Evolutionary conservation across 2,113 vertebrate genomes (phyloP).

Genomic region (Otus sunia): DNA sequence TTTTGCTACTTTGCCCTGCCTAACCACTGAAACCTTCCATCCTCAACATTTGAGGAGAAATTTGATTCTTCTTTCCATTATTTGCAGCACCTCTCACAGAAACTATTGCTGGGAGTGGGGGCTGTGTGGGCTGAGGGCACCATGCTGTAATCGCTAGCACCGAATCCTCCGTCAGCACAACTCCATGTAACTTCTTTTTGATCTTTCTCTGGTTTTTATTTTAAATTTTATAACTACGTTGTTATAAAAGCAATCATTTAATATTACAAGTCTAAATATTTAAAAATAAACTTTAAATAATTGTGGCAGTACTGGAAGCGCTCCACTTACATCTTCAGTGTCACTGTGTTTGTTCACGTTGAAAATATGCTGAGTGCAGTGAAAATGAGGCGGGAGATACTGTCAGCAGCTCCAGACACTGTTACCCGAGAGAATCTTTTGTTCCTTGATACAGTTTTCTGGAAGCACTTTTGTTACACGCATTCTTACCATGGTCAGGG

Average conservation of each 20-base stretch:
- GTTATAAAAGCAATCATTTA: not conserved
- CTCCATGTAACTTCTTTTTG: not conserved
- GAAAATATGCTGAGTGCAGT: not conserved
- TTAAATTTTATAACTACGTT: not conserved
- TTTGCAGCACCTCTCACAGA: not conserved
- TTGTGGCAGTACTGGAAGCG: not conserved
- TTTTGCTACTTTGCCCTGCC: not conserved
- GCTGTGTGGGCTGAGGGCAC: not conserved
- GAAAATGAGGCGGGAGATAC: not conserved
- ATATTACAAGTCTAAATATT: not conserved
- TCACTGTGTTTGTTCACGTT: not conserved
- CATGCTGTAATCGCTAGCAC: fast-evolving
- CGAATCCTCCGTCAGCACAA: not conserved
- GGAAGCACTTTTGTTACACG: not conserved
- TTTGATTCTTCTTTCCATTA: not conserved
- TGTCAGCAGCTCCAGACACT: not conserved
- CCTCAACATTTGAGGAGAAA: not conserved
- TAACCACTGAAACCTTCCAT: not conserved
- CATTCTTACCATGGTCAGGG: fast-evolving
- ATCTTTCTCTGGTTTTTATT: not conserved
- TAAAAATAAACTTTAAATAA: not conserved
- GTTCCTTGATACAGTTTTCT: not conserved
- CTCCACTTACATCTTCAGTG: not conserved
- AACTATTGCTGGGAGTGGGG: not conserved
- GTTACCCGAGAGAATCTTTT: not conserved